These are phyloP conservation scores for Neomonachus schauinslandi DNA, from an alignment of 2,113 vertebrate species.

Conservation along the genomic window DNA sequence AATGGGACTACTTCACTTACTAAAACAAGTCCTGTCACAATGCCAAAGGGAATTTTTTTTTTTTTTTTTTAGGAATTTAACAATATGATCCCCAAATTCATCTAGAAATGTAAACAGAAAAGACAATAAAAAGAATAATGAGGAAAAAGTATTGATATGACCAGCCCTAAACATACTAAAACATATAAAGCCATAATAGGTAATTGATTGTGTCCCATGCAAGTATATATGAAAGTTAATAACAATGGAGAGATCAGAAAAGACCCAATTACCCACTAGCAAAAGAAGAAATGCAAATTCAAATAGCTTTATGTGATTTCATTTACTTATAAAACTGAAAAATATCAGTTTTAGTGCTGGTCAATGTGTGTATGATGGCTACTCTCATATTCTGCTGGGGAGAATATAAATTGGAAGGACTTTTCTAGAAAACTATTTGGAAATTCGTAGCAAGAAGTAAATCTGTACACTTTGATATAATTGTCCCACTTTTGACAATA, in stretches of 20 bases:
- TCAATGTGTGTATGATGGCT: neutral
- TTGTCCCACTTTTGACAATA: slow-evolving; percentile 8
- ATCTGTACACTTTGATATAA: neutral
- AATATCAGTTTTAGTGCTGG: neutral
- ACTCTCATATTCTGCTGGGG: neutral
- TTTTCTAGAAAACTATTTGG: neutral
- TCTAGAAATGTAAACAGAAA: neutral
- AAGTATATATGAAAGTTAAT: neutral
- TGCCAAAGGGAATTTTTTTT: neutral
- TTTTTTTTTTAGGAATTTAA: neutral
- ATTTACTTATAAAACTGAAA: neutral
- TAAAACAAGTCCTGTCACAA: neutral
- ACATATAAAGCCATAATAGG: neutral
- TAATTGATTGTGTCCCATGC: neutral
- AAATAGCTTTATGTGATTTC: neutral
- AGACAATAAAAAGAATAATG: neutral
- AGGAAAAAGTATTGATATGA: neutral
- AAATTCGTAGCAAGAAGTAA: slow-evolving; percentile 27
- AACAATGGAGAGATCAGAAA: neutral
- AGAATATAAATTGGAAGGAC: neutral
- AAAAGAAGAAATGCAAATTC: neutral
- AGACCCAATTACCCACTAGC: neutral
- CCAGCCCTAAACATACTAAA: neutral
- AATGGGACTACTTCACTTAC: neutral
- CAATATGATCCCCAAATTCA: neutral